Evolutionary conservation across 2,888 invertebrate species (phyloP), one percentile per base, ranked within the genome.

Genomic region (Euplexia lucipara): DNA sequence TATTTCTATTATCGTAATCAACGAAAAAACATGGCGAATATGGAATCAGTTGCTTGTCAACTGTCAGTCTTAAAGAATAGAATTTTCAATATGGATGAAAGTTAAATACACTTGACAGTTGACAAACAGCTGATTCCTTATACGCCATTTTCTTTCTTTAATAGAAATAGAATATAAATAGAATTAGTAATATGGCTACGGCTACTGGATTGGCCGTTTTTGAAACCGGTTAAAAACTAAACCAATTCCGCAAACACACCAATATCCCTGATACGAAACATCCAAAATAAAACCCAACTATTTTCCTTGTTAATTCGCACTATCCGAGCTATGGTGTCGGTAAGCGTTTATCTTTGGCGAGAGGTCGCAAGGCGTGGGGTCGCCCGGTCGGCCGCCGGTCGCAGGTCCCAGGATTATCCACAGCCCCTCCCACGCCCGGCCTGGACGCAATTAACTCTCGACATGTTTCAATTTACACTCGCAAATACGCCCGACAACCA

Each of bases 401-500:
- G 82, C 60, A 57, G 57, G 84, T 84, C 75, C 78, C 84, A 75
- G 88, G 89, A 90, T 91, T 86, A 91, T 90, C 90, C 90, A 82
- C 83, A 52, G 72, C 53, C 52, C 79, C 83, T 83, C 84, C 86
- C 86, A 22, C 63, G 79, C 75, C 86, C 86, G 87, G 86, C 86
- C 88, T 91, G 90, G 90, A 91, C 91, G 91, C 93, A 93, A 92
- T 92, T 92, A 93, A 92, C 92, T 91, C 88, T 85, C 90, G 90
- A 93, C 93, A 93, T 92, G 92, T 92, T 92, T 93, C 94, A 94
- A 94, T 94, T 94, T 94, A 93, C 92, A 93, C 92, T 92, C 91
- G 90, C 93, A 91, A 93, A 93, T 92, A 91, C 90, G 84, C 83
- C 75, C 84, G 79, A 86, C 87, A 86, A 86, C 85, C 83, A 75